A percentile compares a stretch with the other conserved stretches of the same genome.
Evolutionary conservation across 2,113 vertebrate genomes (phyloP).

Genomic region (Antechinus flavipes): DNA sequence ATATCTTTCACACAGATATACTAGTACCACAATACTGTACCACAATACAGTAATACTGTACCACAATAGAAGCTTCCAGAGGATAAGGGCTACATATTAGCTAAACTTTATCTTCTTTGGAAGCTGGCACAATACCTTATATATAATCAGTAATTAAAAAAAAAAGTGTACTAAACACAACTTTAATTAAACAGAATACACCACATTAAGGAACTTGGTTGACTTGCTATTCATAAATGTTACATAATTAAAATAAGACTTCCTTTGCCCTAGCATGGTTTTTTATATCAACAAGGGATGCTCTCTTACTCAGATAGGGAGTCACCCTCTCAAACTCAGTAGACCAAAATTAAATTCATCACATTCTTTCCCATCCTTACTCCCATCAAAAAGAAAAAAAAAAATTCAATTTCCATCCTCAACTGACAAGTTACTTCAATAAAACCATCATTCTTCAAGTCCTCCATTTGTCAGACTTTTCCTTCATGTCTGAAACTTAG

Average conservation of each 20-base stretch:
- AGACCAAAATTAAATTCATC: neutral
- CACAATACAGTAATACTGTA: neutral
- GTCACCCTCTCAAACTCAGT: neutral
- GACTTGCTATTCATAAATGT: neutral
- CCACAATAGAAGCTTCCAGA: neutral
- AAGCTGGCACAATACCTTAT: too few relatives aligned
- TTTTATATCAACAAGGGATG: neutral
- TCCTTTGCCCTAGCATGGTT: neutral
- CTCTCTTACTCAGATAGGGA: neutral
- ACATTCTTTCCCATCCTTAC: neutral
- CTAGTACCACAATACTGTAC: neutral
- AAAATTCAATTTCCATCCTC: neutral
- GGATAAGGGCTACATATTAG: neutral
- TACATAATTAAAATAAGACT: neutral
- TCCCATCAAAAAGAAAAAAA: neutral
- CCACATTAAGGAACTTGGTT: neutral
- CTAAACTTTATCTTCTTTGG: neutral
- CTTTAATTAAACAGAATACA: neutral
- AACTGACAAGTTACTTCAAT: neutral
- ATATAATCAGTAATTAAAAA: too few relatives aligned
- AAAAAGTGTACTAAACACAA: neutral
- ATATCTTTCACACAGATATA: neutral
- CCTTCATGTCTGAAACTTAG: neutral
- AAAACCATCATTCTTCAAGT: neutral
- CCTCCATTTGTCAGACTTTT: neutral